Evolutionary conservation across 2,113 vertebrate species (phyloP), one percentile per base, ranked within the genome.

Genomic region (Notothenia rossii): DNA sequence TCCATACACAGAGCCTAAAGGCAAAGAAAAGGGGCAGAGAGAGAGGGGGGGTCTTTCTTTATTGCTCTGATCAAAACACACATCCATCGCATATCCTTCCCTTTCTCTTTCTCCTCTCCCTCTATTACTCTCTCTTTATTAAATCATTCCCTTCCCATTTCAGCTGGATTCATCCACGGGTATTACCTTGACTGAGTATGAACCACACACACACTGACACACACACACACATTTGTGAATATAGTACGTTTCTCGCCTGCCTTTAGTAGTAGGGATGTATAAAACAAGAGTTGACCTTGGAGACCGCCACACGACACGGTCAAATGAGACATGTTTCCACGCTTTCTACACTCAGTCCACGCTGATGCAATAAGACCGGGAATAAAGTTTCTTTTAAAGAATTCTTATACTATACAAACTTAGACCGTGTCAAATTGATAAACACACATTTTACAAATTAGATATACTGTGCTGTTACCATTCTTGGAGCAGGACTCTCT

Each of bases 61-160:
- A 90, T 92, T 90, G 88, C 89, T 88, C 90, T 92, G 89, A 93
- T 93, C 92, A 93, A 91, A 92, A 93, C 87, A 93, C 87, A 87
- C 89, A 84, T 90, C 88, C 86, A 68, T 83, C 85, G 82, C 55
- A 82, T 89, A 84, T 29, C 25, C 36, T 20, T 85, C 81, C 73
- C 69, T 71, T 74, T 84, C 83, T 85, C 81, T 29, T 4, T 29
- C 29, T 29, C 29, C 3, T 79, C 79, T 73, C 79, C 83, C 71
- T 86, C 86, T 85, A 89, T 89, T 89, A 88, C 88, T 62, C 82
- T 60, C 89, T 63, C 58, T 82, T 91, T 89, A 93, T 93, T 92
- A 92, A 92, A 92, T 90, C 84, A 88, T 88, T 93, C 78, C 85
- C 55, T 74, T 79, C 78, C 84, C 80, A 84, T 90, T 86, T 86